phyloP scores from a whole-genome alignment of 2,888 invertebrate species.

The Sphaerophoria rueppellii region DNA sequence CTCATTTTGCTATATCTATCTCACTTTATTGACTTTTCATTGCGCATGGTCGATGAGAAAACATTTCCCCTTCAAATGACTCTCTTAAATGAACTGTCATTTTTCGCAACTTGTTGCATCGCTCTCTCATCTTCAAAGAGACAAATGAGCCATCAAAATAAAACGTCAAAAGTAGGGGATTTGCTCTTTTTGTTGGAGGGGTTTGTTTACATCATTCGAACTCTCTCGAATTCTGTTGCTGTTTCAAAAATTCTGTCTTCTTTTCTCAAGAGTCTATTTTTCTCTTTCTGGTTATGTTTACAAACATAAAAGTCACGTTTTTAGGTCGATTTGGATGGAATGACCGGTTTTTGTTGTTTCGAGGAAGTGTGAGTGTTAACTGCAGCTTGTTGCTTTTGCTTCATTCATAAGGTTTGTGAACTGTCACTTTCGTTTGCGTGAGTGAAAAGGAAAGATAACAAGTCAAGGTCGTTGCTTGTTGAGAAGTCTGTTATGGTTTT shows the following conservation, averaged over 20 bases:
- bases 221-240: neutral
- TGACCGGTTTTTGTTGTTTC: constrained; percentile 49
- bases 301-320: constrained; percentile 40
- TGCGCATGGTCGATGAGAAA: constrained; percentile 58
- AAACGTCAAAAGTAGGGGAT: constrained; percentile 15
- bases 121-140: constrained; percentile 53
- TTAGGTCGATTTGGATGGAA: constrained; percentile 64
- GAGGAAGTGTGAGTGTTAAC: neutral
- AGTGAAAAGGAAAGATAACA: constrained; percentile 38
- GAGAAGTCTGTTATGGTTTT: constrained; percentile 24
- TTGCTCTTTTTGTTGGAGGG: constrained; percentile 35
- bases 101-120: constrained; percentile 70
- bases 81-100: constrained; percentile 72
- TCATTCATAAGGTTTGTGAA: constrained; percentile 45
- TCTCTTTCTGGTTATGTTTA: constrained; percentile 53
- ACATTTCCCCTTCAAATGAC: constrained; percentile 16
- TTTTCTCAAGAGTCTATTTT: neutral
- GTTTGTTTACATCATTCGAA: constrained; percentile 53
- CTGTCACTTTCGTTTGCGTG: constrained; percentile 72
- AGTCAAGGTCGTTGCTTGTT: constrained; percentile 51
- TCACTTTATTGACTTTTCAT: neutral
- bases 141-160: constrained; percentile 27
- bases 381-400: constrained; percentile 61
- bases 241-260: constrained; percentile 1
- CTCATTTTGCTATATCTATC: constrained; percentile 19